Evolutionary conservation across 1,140 invertebrate genomes (phyloP).

Genomic region (Campoletis sonorensis): DNA sequence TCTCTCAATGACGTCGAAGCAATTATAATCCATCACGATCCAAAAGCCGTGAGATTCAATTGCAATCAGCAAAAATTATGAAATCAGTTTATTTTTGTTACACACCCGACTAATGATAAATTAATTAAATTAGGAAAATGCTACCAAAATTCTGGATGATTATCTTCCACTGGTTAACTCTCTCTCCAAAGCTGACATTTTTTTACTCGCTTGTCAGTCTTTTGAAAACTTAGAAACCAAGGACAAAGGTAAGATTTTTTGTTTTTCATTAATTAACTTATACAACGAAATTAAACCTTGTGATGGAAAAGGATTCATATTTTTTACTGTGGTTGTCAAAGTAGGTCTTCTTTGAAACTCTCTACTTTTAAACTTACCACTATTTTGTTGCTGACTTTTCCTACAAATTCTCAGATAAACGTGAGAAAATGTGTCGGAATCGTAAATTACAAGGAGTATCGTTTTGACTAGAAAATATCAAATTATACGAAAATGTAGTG

Average conservation of each 20-base stretch:
- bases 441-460: too few relatives aligned
- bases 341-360: too few relatives aligned
- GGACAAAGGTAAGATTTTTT: slow-evolving; percentile 63
- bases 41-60: slow-evolving; percentile 70
- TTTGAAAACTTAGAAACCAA: slow-evolving; percentile 71
- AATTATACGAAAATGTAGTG: too few relatives aligned
- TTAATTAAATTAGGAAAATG: slow-evolving; percentile 69
- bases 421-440: too few relatives aligned
- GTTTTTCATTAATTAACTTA: slow-evolving; percentile 31
- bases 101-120: too few relatives aligned
- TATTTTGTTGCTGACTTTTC: too few relatives aligned
- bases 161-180: slow-evolving; percentile 62
- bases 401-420: too few relatives aligned
- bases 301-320: background rate
- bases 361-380: too few relatives aligned
- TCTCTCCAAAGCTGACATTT: slow-evolving; percentile 64
- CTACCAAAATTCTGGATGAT: slow-evolving; percentile 60
- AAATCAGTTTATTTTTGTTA: too few relatives aligned
- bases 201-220: slow-evolving; percentile 66
- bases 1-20: slow-evolving; percentile 76
- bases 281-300: background rate
- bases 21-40: slow-evolving; percentile 79
- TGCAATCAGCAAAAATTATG: too few relatives aligned
- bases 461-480: too few relatives aligned
- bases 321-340: too few relatives aligned